Conservation (phyloP, 2,113 vertebrate genomes). For the Acanthisitta chloris region DNA sequence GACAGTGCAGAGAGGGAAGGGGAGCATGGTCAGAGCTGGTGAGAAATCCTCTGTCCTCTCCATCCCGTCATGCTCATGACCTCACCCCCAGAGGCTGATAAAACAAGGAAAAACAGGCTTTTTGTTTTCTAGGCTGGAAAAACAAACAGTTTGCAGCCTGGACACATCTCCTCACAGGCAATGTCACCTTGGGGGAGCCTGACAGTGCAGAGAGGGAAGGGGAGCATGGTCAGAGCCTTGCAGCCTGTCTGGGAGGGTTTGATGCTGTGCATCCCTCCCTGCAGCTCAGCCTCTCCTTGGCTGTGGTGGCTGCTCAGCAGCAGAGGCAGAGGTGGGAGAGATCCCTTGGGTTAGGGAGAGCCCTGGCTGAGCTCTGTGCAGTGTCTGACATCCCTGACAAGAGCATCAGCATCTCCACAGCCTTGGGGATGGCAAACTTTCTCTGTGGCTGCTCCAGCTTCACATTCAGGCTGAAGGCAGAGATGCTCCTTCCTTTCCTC, state of each 20-base stretch:
- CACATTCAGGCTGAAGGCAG: background rate
- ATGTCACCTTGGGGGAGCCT: background rate
- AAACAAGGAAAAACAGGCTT: background rate
- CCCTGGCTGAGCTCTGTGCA: background rate
- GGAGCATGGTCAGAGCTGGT: background rate
- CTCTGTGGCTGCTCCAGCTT: background rate
- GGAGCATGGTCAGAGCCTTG: background rate
- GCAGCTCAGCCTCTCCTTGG: background rate
- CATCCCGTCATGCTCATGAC: background rate
- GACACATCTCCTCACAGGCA: background rate
- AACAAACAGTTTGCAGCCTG: constrained; percentile 14
- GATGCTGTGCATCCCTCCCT: too few relatives aligned
- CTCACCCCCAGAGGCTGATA: background rate
- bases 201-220: background rate
- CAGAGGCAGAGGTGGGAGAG: background rate
- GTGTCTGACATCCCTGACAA: background rate
- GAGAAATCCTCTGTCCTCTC: background rate
- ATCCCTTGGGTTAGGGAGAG: background rate
- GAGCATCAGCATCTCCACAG: too few relatives aligned
- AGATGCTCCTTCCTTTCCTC: background rate
- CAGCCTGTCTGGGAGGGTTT: too few relatives aligned
- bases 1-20: background rate
- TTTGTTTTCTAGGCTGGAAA: background rate
- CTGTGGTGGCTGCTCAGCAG: background rate
- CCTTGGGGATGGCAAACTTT: background rate